Conservation (phyloP, 2,113 vertebrate species). For the Neomonachus schauinslandi region DNA sequence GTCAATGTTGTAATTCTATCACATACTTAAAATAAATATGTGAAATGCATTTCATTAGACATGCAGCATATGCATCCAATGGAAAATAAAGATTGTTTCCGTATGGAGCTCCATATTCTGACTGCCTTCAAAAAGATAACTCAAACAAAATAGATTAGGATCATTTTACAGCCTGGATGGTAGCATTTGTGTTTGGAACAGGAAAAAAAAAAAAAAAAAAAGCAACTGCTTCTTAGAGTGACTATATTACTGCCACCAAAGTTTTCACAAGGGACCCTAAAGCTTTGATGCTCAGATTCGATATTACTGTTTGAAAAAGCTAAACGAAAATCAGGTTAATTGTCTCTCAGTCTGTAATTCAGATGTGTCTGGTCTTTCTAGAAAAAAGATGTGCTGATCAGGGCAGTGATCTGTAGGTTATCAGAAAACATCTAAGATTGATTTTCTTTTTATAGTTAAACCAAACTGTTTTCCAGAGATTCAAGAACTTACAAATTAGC, state of each 20-base stretch:
- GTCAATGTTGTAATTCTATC: slow-evolving; percentile 87
- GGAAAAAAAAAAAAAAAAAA: slow-evolving; percentile 54
- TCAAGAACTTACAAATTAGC: slow-evolving; percentile 7
- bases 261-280: slow-evolving; percentile 67
- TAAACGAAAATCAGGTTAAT: slow-evolving; percentile 53
- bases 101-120: slow-evolving; percentile 79
- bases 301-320: slow-evolving; percentile 6
- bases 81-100: slow-evolving; percentile 87
- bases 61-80: slow-evolving; percentile 82
- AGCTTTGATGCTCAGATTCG: slow-evolving; percentile 54
- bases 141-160: slow-evolving; percentile 84
- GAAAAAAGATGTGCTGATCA: not conserved
- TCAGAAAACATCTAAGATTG: slow-evolving; percentile 65
- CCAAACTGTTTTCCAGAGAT: slow-evolving; percentile 51
- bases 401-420: slow-evolving; percentile 50
- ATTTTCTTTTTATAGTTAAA: slow-evolving; percentile 71
- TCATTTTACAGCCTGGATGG: slow-evolving; percentile 85
- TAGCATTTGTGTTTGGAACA: slow-evolving; percentile 82
- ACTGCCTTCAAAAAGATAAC: slow-evolving; percentile 86
- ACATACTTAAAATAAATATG: slow-evolving; percentile 83
- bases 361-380: not conserved
- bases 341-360: not conserved
- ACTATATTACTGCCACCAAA: slow-evolving; percentile 81
- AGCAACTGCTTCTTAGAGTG: slow-evolving; percentile 78
- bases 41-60: slow-evolving; percentile 85